Percentiles rank a stretch among this genome's conserved stretches.
phyloP scores from a whole-genome alignment of 2,113 vertebrate species.

The Gila orcuttii region DNA sequence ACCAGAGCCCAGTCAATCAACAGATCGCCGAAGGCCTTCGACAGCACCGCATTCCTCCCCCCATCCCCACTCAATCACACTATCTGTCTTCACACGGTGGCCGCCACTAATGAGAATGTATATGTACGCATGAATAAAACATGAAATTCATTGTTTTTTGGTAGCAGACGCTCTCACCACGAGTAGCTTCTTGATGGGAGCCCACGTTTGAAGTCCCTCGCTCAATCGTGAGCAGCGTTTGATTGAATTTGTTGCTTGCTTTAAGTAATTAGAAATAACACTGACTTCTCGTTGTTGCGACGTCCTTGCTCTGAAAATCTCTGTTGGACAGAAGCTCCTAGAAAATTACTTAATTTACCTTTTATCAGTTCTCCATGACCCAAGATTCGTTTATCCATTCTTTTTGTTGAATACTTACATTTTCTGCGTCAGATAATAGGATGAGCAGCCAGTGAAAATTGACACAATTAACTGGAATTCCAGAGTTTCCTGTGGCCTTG shows the following conservation, averaged over 20 bases:
- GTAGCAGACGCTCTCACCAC: conserved; percentile 51
- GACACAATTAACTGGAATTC: conserved; percentile 49
- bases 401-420: conserved; percentile 56
- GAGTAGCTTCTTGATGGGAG: conserved; percentile 56
- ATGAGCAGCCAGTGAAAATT: conserved; percentile 42
- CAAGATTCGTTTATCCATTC: conserved; percentile 49
- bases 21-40: conserved; percentile 56
- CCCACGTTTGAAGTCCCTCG: conserved; percentile 53
- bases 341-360: conserved; percentile 60
- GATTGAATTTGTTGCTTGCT: conserved; percentile 62
- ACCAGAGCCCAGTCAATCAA: conserved; percentile 64
- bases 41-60: conserved; percentile 23
- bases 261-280: conserved; percentile 63
- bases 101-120: conserved; percentile 63
- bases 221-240: conserved; percentile 52
- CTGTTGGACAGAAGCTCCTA: conserved; percentile 30
- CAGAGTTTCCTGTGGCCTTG: conserved; percentile 28
- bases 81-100: conserved; percentile 54
- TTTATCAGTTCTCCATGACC: conserved; percentile 55
- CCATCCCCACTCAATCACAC: conserved; percentile 50
- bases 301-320: conserved; percentile 47
- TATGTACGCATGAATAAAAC: conserved; percentile 64
- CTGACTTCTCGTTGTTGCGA: conserved; percentile 25
- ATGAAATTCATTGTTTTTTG: conserved; percentile 63
- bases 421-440: conserved; percentile 51